Evolutionary conservation across 2,888 invertebrate genomes (phyloP).

Genomic region (Torymus texanus): DNA sequence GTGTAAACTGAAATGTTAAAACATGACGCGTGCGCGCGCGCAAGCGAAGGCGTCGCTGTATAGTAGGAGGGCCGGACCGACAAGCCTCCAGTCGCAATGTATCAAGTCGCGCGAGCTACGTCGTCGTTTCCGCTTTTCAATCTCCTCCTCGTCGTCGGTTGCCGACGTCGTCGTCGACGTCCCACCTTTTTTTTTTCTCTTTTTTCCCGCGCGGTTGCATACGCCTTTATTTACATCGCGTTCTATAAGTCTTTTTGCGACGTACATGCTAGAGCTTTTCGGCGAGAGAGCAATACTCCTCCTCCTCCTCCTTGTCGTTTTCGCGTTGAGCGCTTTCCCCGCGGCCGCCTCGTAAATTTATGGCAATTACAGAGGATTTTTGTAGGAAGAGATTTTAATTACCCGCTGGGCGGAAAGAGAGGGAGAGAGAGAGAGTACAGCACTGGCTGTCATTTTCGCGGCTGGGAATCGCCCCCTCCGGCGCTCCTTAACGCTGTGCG

Average conservation of each 20-base stretch:
- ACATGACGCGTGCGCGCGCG: constrained; percentile 61
- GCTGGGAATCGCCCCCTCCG: constrained; percentile 48
- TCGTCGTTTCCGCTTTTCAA: constrained; percentile 51
- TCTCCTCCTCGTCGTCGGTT: neutral
- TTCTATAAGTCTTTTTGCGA: too few relatives aligned
- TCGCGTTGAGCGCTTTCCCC: constrained; percentile 3
- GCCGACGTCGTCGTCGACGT: neutral
- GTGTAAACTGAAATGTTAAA: constrained; percentile 74
- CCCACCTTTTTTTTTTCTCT: neutral
- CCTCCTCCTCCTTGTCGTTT: neutral
- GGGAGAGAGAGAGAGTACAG: constrained; percentile 8
- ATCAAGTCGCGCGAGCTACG: constrained; percentile 43
- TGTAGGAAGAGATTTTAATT: constrained; percentile 55
- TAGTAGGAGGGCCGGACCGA: constrained; percentile 2
- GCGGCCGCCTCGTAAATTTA: constrained; percentile 52
- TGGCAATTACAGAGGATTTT: constrained; percentile 52
- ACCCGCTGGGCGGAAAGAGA: constrained; percentile 52
- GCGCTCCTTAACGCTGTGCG: constrained; percentile 10
- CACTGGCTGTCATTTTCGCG: constrained; percentile 51
- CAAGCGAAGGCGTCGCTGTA: neutral
- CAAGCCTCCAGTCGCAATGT: constrained; percentile 48
- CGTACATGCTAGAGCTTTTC: too few relatives aligned
- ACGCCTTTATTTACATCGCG: too few relatives aligned
- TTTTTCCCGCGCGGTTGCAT: neutral
- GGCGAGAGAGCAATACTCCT: neutral